Percentiles rank a stretch among this genome's conserved stretches.
These are phyloP conservation scores for Nephotettix cincticeps DNA, from an alignment of 1,140 invertebrate genomes.

Conservation along the genomic window DNA sequence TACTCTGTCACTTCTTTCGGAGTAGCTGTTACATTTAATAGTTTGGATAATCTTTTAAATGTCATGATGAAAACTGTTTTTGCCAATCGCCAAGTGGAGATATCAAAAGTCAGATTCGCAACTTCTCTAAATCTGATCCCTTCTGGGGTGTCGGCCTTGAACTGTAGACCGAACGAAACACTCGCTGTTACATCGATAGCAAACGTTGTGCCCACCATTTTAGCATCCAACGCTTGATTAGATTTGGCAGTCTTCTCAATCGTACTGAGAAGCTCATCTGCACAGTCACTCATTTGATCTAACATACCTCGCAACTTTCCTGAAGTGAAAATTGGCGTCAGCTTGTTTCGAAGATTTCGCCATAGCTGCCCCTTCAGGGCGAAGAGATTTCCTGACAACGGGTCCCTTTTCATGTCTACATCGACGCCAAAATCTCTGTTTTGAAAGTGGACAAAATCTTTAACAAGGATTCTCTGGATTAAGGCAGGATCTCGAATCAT, in stretches of 20 bases:
- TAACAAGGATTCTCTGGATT: slow-evolving; percentile 59
- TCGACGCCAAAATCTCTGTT: slow-evolving; percentile 48
- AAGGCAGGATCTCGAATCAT: slow-evolving; percentile 57
- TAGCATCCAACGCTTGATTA: neutral
- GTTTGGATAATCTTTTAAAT: slow-evolving; percentile 34
- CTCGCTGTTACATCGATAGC: slow-evolving; percentile 61
- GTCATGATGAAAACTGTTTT: slow-evolving; percentile 8
- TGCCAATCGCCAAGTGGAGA: neutral
- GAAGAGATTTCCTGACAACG: slow-evolving; percentile 45
- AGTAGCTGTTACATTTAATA: slow-evolving; percentile 41
- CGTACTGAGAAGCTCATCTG: slow-evolving; percentile 46
- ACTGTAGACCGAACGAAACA: slow-evolving; percentile 51
- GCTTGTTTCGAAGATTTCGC: slow-evolving; percentile 55
- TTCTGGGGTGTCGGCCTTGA: neutral
- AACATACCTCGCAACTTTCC: slow-evolving; percentile 60
- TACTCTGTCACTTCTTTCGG: slow-evolving; percentile 46
- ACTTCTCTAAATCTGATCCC: neutral
- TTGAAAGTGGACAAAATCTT: slow-evolving; percentile 56
- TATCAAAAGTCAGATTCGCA: neutral
- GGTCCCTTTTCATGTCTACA: slow-evolving; percentile 51
- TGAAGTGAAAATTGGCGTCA: slow-evolving; percentile 59
- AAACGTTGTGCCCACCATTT: slow-evolving; percentile 42
- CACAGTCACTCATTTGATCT: slow-evolving; percentile 48
- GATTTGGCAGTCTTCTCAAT: slow-evolving; percentile 18
- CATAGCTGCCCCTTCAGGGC: slow-evolving; percentile 50